Percentiles rank a stretch among this genome's conserved stretches.
Evolutionary conservation across 2,113 vertebrate species (phyloP).

Genomic region (Ploceus nigricollis): DNA sequence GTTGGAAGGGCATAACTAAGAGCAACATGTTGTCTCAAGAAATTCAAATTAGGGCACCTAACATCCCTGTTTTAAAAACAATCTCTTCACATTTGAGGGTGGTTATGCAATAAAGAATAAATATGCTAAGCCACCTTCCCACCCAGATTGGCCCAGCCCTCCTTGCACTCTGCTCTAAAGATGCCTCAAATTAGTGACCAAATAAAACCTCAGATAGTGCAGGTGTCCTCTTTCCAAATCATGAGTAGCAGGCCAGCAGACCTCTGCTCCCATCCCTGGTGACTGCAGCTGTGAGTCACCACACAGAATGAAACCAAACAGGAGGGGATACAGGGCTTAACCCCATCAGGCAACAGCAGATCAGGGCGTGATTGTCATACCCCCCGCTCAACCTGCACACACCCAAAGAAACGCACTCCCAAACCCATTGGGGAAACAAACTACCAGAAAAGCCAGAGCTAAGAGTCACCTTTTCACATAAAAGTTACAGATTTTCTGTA

Average conservation of each 20-base stretch:
- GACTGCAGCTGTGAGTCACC: background rate
- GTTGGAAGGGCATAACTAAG: background rate
- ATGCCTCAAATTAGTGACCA: background rate
- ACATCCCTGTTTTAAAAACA: background rate
- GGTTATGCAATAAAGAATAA: background rate
- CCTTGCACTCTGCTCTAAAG: background rate
- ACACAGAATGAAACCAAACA: background rate
- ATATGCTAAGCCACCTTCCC: background rate
- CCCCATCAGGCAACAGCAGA: background rate
- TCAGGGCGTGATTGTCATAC: background rate
- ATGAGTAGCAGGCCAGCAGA: background rate
- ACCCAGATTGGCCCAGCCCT: background rate
- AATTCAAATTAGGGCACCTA: background rate
- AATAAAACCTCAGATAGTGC: accelerated
- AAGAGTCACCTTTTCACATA: background rate
- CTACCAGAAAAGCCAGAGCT: background rate
- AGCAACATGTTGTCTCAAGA: background rate
- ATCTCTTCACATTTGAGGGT: background rate
- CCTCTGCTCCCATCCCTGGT: background rate
- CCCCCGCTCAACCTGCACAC: background rate
- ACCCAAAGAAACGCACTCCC: accelerated
- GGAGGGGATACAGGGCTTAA: background rate
- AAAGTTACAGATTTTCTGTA: background rate
- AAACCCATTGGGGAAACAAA: background rate
- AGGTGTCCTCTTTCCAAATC: background rate